Conservation (phyloP, 1,140 invertebrate species). For the Anastatus disparis region DNA sequence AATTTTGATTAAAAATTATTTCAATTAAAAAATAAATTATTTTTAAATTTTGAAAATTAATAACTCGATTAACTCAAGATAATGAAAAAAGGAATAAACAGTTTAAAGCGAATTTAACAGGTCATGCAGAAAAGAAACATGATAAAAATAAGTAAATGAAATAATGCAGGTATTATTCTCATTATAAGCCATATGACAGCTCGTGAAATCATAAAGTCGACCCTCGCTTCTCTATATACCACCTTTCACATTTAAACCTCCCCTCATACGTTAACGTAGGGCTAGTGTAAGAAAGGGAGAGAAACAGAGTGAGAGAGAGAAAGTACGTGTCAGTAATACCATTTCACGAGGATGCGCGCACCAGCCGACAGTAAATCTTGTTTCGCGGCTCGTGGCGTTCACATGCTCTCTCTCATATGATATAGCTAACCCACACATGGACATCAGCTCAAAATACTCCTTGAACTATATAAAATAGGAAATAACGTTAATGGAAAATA, state of each 20-base stretch:
- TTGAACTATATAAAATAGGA: too few relatives aligned
- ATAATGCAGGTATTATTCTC: conserved; percentile 17
- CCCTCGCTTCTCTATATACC: background rate
- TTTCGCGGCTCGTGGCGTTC: conserved; percentile 50
- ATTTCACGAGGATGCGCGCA: conserved; percentile 54
- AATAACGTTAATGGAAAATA: too few relatives aligned
- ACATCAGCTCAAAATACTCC: conserved; percentile 11
- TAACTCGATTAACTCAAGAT: too few relatives aligned
- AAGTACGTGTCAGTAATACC: conserved; percentile 47
- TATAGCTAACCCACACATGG: conserved; percentile 2
- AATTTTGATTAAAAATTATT: too few relatives aligned
- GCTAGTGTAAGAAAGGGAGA: background rate
- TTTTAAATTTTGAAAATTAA: too few relatives aligned
- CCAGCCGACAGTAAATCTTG: conserved; percentile 50
- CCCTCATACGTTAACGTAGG: too few relatives aligned
- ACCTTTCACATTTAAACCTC: background rate
- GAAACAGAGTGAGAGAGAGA: background rate
- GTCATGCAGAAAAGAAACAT: too few relatives aligned
- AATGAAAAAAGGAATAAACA: too few relatives aligned
- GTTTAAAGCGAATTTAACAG: too few relatives aligned
- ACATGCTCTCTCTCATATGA: background rate
- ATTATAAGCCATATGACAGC: conserved; percentile 20
- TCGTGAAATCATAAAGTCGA: conserved; percentile 49
- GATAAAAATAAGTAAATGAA: too few relatives aligned
- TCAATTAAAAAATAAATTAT: too few relatives aligned